A percentile compares a stretch with the other conserved stretches of the same genome.
Evolutionary conservation across 2,888 invertebrate genomes (phyloP).

Genomic region (Lepidocyrtoides sp.): DNA sequence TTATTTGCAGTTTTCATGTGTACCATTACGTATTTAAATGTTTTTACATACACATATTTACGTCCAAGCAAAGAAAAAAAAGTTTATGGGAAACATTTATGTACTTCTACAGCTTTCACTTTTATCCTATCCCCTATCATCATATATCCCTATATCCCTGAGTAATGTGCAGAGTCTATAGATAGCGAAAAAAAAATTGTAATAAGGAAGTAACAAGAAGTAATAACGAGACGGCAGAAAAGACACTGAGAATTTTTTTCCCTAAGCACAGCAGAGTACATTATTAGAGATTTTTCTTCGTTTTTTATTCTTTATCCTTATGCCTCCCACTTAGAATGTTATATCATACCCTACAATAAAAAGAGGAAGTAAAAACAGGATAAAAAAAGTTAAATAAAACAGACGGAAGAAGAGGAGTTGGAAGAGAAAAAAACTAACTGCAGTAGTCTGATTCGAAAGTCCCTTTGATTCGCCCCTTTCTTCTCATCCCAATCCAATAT

Average conservation of each 20-base stretch:
- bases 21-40: constrained; percentile 40
- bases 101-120: neutral
- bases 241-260: constrained; percentile 34
- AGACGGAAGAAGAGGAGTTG: constrained; percentile 46
- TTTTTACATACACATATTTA: constrained; percentile 34
- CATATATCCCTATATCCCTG: neutral
- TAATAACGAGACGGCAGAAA: constrained; percentile 58
- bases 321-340: neutral
- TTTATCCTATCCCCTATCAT: neutral
- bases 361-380: constrained; percentile 10
- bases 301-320: neutral
- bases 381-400: constrained; percentile 56
- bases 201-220: constrained; percentile 63
- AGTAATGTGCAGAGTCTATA: constrained; percentile 22
- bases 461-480: constrained; percentile 22
- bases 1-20: neutral
- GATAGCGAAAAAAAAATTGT: constrained; percentile 25
- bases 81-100: constrained; percentile 46
- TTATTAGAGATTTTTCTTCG: constrained; percentile 38
- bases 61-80: constrained; percentile 5
- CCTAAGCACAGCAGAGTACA: neutral
- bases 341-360: constrained; percentile 2
- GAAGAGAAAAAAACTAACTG: constrained; percentile 12
- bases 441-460: constrained; percentile 26
- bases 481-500: no score